Conservation (phyloP, 2,888 invertebrate species). For the Celastrina argiolus region DNA sequence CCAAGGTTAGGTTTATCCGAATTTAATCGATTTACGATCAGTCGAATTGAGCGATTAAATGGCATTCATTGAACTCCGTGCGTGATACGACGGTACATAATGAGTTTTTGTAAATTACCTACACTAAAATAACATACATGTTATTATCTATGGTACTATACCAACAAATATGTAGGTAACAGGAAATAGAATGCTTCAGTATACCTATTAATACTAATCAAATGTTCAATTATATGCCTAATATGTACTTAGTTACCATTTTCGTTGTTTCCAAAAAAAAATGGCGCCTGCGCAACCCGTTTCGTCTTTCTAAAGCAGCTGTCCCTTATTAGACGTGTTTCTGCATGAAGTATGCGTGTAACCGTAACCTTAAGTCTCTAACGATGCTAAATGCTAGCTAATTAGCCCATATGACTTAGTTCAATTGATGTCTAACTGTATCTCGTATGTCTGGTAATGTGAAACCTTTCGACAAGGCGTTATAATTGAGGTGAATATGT, state of each 20-base stretch:
- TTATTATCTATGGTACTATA: no score
- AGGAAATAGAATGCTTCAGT: no score
- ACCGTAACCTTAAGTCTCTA: constrained; percentile 31
- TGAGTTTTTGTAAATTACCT: not conserved
- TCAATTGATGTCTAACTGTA: constrained; percentile 43
- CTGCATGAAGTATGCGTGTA: not conserved
- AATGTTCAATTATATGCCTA: no score
- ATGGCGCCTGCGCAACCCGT: no score
- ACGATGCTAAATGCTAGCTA: constrained; percentile 56
- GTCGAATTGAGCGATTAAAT: constrained; percentile 22
- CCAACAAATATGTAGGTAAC: no score
- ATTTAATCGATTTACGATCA: constrained; percentile 22
- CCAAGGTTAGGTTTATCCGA: constrained; percentile 21
- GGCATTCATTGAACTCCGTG: not conserved
- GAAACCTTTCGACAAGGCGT: constrained; percentile 18
- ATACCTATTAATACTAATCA: no score
- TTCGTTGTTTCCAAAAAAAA: no score
- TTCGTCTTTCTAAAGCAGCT: no score
- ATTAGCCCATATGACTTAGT: constrained; percentile 47
- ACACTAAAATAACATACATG: not conserved
- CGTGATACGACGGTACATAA: not conserved
- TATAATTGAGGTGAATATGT: constrained; percentile 4
- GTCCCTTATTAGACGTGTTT: not conserved
- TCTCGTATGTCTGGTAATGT: constrained; percentile 34
- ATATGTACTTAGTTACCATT: no score